phyloP scores from a whole-genome alignment of 2,888 invertebrate genomes.

The Stictocephala bisonia region DNA sequence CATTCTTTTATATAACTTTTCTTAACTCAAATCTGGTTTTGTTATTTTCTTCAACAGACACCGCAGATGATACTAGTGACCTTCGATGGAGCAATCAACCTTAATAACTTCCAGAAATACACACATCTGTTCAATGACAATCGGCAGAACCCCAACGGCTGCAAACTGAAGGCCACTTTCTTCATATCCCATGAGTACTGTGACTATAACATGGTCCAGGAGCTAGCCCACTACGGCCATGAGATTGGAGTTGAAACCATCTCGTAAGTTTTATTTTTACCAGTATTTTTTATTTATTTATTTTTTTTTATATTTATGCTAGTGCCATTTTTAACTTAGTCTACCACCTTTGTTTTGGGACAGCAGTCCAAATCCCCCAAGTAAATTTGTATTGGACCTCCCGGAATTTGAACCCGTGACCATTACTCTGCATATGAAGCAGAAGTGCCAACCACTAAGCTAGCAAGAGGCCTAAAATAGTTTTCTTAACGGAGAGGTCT shows the following conservation, averaged over 20 bases:
- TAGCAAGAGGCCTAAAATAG: no score
- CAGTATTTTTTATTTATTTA: no score
- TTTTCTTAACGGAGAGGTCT: no score
- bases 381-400: no score
- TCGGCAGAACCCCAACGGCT: slow-evolving; percentile 89
- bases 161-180: slow-evolving; percentile 90
- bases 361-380: no score
- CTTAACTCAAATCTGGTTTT: background rate
- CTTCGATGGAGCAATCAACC: slow-evolving; percentile 93
- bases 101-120: slow-evolving; percentile 91
- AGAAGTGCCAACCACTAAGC: no score
- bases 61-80: slow-evolving; percentile 94
- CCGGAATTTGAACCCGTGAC: no score
- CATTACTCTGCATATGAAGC: no score
- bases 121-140: slow-evolving; percentile 84
- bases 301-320: no score
- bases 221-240: slow-evolving; percentile 88
- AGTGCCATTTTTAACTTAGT: no score
- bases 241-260: slow-evolving; percentile 82
- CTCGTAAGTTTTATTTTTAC: slow-evolving; percentile 74
- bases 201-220: slow-evolving; percentile 93
- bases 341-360: no score
- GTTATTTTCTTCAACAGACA: slow-evolving; percentile 74
- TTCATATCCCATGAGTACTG: slow-evolving; percentile 91
- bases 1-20: background rate